Percentiles rank a stretch among this genome's conserved stretches.
These are phyloP conservation scores for Mycalesis mineus DNA, from an alignment of 2,888 invertebrate genomes.

Conservation along the genomic window DNA sequence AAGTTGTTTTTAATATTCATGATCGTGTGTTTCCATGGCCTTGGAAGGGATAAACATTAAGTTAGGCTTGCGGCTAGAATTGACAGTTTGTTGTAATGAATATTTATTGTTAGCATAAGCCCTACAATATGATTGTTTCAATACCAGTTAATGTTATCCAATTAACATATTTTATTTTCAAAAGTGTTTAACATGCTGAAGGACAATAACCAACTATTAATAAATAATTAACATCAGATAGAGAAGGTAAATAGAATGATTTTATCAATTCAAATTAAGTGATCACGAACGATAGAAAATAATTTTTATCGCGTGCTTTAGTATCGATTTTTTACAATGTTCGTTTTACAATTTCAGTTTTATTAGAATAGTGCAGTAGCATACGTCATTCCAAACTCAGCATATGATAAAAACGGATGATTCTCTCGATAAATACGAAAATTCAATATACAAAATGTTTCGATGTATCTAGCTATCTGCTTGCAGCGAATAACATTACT, in stretches of 20 bases:
- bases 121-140: background rate
- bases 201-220: too few relatives aligned
- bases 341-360: conserved; percentile 7
- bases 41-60: background rate
- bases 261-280: conserved; percentile 8
- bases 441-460: background rate
- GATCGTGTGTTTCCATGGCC: background rate
- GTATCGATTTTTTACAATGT: conserved; percentile 39
- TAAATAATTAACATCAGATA: too few relatives aligned
- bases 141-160: background rate
- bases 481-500: background rate
- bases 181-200: too few relatives aligned
- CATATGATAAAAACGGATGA: background rate
- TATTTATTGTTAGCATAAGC: background rate
- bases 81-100: background rate
- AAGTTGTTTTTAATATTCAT: background rate
- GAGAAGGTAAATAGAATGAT: background rate
- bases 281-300: conserved; percentile 16
- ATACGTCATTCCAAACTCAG: background rate
- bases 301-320: conserved; percentile 39
- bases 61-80: background rate
- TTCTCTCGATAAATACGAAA: background rate
- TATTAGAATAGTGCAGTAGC: background rate
- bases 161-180: too few relatives aligned
- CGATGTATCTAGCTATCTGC: background rate